These are phyloP conservation scores for Puntigrus tetrazona DNA, from an alignment of 2,113 vertebrate genomes.

Conservation along the genomic window DNA sequence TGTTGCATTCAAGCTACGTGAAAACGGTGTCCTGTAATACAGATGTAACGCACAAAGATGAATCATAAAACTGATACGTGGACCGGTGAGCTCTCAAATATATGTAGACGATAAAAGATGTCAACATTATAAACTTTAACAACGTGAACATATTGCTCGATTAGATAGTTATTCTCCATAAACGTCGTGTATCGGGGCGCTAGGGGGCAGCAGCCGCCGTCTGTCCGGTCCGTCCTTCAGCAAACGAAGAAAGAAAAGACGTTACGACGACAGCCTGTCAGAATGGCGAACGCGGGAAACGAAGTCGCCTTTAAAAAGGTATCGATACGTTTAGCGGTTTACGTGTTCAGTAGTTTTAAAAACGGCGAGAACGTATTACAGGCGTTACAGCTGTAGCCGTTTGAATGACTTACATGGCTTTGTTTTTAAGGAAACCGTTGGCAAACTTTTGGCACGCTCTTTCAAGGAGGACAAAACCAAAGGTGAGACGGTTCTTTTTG, in stretches of 20 bases:
- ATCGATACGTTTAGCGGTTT: background rate
- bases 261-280: background rate
- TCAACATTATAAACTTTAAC: background rate
- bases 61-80: background rate
- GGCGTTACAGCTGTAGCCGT: background rate
- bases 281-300: constrained; percentile 66
- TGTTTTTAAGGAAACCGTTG: constrained; percentile 67
- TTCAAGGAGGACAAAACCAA: constrained; percentile 77
- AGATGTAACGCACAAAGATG: background rate
- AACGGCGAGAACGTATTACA: background rate
- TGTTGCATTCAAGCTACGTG: too few species aligned
- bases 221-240: background rate
- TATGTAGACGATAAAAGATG: background rate
- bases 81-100: background rate
- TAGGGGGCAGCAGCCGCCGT: background rate
- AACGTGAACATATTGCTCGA: background rate
- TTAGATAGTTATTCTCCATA: background rate
- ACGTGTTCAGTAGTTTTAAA: too few species aligned
- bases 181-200: background rate
- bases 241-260: background rate
- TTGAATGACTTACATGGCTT: background rate
- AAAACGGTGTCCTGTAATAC: too few species aligned
- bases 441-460: constrained; percentile 68
- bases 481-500: constrained; percentile 60
- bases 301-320: constrained; percentile 73